These are phyloP conservation scores for Catamblyrhynchus diadema DNA, from an alignment of 2,797 vertebrate genomes.

Conservation along the genomic window DNA sequence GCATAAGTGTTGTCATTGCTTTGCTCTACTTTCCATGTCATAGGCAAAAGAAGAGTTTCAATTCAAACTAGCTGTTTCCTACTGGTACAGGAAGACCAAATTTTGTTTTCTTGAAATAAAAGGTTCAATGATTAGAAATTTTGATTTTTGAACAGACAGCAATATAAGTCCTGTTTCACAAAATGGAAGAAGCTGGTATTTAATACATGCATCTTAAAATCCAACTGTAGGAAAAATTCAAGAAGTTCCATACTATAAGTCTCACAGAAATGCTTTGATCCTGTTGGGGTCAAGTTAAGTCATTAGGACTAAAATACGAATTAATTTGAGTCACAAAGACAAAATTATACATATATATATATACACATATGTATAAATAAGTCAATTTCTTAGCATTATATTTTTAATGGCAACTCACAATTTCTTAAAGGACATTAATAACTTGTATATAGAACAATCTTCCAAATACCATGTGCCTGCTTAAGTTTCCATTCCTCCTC, in stretches of 20 bases:
- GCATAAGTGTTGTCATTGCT: neutral
- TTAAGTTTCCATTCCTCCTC: accelerated
- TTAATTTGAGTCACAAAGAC: neutral
- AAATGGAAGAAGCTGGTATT: neutral
- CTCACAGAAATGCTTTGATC: neutral
- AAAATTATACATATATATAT: neutral
- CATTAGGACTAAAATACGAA: neutral
- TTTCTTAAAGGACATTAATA: neutral
- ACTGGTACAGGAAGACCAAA: neutral
- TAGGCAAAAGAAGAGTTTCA: neutral
- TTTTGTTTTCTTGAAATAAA: neutral
- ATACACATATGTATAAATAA: accelerated
- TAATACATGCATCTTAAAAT: neutral
- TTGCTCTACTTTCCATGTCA: neutral
- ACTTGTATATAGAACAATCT: neutral
- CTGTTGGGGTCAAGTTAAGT: neutral
- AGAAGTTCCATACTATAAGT: neutral
- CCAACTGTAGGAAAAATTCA: neutral
- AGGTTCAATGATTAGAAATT: neutral
- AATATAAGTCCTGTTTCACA: neutral
- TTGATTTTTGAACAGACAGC: neutral
- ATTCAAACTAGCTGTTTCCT: neutral
- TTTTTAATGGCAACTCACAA: neutral
- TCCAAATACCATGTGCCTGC: neutral
- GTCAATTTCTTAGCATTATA: neutral